These are phyloP conservation scores for Oedothorax gibbosus DNA, from an alignment of 1,140 invertebrate species.

Conservation along the genomic window DNA sequence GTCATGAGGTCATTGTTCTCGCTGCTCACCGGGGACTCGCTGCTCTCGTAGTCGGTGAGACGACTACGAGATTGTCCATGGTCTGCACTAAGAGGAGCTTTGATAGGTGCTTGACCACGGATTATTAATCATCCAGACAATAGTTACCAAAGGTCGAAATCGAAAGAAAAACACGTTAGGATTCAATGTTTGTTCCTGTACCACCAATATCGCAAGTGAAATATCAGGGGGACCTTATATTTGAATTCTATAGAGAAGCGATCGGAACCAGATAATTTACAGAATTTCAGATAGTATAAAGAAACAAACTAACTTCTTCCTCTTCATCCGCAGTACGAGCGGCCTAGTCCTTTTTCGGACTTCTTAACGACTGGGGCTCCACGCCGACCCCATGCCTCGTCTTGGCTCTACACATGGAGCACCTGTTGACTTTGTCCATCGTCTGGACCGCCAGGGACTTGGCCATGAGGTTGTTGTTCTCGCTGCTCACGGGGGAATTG, in stretches of 20 bases:
- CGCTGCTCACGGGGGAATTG: constrained; percentile 70
- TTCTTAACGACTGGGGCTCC: constrained; percentile 33
- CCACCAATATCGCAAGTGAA: no score
- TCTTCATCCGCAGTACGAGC: constrained; percentile 16
- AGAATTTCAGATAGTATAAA: no score
- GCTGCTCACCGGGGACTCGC: constrained; percentile 70
- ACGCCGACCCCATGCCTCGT: constrained; percentile 16
- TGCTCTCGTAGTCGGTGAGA: constrained; percentile 70
- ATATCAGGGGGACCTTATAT: no score
- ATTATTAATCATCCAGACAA: no score
- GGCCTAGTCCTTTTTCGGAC: constrained; percentile 17
- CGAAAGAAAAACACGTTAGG: no score
- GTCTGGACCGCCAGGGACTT: constrained; percentile 47
- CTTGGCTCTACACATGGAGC: constrained; percentile 30
- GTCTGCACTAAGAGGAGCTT: not conserved
- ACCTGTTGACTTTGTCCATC: not conserved
- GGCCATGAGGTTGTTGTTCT: constrained; percentile 53
- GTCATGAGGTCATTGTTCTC: constrained; percentile 59
- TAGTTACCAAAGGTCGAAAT: no score
- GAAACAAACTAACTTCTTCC: constrained; percentile 4
- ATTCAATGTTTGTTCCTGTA: no score
- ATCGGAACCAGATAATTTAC: no score
- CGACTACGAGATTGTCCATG: not conserved
- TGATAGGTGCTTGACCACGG: no score
- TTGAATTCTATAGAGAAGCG: no score